phyloP scores from a whole-genome alignment of 1,140 invertebrate genomes.

The Drosophila tani region DNA sequence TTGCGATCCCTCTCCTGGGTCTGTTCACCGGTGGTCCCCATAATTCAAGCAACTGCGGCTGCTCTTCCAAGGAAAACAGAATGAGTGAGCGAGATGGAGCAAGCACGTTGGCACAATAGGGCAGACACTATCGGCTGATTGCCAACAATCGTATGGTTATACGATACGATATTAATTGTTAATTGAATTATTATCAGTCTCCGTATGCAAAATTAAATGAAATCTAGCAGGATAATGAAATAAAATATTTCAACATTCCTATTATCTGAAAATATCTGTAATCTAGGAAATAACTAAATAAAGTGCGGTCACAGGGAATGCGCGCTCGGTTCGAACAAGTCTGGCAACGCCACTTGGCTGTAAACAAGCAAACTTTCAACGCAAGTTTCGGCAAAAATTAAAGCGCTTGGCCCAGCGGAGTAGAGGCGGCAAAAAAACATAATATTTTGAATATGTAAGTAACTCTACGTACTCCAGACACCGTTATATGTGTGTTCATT shows the following conservation, averaged over 20 bases:
- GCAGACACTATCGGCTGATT: not conserved
- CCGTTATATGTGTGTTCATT: not conserved
- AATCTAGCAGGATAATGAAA: too few species aligned
- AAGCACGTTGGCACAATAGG: conserved; percentile 9
- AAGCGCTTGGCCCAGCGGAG: too few species aligned
- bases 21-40: conserved; percentile 41
- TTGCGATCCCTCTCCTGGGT: not conserved
- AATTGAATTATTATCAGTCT: not conserved
- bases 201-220: rapidly evolving
- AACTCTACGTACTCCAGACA: not conserved
- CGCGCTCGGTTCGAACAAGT: not conserved
- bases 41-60: conserved; percentile 4
- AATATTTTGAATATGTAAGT: not conserved
- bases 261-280: too few species aligned
- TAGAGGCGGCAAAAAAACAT: not conserved
- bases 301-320: not conserved
- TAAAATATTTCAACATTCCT: not conserved
- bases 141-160: not conserved
- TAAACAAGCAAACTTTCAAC: not conserved
- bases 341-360: not conserved
- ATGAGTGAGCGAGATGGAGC: not conserved
- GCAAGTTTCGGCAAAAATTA: not conserved
- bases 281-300: too few species aligned
- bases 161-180: not conserved
- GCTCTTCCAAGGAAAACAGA: not conserved